These are phyloP conservation scores for Myoxocephalus aenaeus DNA, from an alignment of 2,797 vertebrate genomes.

Conservation along the genomic window DNA sequence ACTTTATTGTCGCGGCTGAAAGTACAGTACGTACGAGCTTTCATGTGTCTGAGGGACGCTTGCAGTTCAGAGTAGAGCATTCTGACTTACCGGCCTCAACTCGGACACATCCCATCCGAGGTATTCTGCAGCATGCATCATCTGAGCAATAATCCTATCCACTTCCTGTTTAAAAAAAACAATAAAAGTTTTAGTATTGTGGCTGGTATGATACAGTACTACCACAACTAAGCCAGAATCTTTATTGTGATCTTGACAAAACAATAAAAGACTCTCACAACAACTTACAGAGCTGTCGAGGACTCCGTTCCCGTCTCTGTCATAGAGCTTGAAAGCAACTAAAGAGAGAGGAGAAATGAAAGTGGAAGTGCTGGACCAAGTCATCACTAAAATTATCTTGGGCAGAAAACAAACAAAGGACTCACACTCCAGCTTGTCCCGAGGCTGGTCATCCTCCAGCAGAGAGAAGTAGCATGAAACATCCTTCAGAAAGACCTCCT, in stretches of 20 bases:
- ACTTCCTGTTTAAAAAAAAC: constrained; percentile 86
- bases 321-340: constrained; percentile 95
- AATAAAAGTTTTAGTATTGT: background rate
- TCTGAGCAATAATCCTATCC: constrained; percentile 93
- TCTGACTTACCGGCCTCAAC: constrained; percentile 88
- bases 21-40: background rate
- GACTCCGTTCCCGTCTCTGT: constrained; percentile 92
- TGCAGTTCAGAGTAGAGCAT: background rate
- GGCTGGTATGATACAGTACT: background rate
- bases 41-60: background rate
- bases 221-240: background rate
- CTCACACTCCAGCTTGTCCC: constrained; percentile 96
- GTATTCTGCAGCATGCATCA: constrained; percentile 96
- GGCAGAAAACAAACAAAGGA: constrained; percentile 38
- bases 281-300: constrained; percentile 92
- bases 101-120: constrained; percentile 96
- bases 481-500: constrained; percentile 91
- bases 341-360: constrained; percentile 51
- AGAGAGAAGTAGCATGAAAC: constrained; percentile 96
- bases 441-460: constrained; percentile 91
- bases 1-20: background rate
- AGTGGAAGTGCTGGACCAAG: constrained; percentile 37
- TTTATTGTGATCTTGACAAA: background rate
- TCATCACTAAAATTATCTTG: constrained; percentile 27
- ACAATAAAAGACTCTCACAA: constrained; percentile 1